Conservation (phyloP, 2,113 vertebrate genomes). For the Equus quagga region DNA sequence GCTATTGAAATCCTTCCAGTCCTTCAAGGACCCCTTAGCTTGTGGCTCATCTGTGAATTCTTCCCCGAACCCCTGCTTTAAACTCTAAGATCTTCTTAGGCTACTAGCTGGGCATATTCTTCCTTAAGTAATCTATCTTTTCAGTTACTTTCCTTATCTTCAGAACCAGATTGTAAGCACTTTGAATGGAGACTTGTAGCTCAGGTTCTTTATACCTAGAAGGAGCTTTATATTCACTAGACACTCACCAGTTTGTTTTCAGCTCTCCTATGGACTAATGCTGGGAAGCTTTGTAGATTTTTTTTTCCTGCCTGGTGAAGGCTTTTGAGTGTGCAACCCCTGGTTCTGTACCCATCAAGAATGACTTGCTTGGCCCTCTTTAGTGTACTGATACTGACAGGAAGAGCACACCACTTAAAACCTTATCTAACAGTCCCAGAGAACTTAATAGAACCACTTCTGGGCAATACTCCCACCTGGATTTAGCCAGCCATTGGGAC, state of each 20-base stretch:
- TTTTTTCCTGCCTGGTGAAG: background rate
- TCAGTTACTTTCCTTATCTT: background rate
- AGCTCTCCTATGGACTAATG: background rate
- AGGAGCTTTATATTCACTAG: background rate
- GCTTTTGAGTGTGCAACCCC: background rate
- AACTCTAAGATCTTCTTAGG: background rate
- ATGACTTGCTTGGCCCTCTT: background rate
- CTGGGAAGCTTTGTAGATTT: background rate
- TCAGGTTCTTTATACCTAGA: background rate
- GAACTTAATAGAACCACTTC: background rate
- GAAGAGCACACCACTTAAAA: background rate
- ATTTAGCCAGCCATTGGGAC: background rate
- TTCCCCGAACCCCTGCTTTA: background rate
- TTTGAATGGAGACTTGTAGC: background rate
- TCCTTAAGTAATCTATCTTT: slow-evolving; percentile 15
- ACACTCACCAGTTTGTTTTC: background rate
- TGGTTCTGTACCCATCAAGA: background rate
- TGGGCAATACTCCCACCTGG: background rate
- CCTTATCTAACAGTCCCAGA: background rate
- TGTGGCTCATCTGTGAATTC: background rate
- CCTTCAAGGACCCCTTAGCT: background rate
- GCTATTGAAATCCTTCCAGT: background rate
- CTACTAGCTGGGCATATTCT: background rate
- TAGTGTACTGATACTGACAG: background rate
- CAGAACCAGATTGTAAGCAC: background rate